phyloP scores from a whole-genome alignment of 2,797 vertebrate species.

The Craterocephalus amniculus region DNA sequence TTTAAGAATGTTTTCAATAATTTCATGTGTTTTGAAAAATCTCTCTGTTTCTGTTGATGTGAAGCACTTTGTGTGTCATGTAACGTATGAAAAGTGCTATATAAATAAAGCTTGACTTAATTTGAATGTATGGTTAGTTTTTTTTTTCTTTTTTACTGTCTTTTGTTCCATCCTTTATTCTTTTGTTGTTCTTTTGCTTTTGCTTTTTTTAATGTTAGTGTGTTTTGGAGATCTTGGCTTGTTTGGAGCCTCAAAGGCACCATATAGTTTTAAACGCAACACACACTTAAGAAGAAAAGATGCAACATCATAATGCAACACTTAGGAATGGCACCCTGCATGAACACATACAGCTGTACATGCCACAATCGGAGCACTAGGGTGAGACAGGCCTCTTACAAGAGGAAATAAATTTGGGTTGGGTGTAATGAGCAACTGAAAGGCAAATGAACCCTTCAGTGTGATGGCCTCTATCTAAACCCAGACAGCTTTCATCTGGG shows the following conservation, averaged over 20 bases:
- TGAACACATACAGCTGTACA: not conserved
- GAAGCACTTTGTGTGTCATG: too few relatives aligned
- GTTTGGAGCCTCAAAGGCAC: not conserved
- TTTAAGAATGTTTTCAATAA: too few relatives aligned
- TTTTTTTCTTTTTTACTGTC: too few relatives aligned
- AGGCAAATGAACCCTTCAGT: slow-evolving; percentile 77
- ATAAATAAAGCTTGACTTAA: too few relatives aligned
- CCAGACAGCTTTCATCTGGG: slow-evolving; percentile 71
- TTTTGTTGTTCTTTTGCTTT: too few relatives aligned
- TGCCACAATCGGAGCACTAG: not conserved
- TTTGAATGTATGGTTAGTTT: too few relatives aligned
- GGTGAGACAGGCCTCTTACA: slow-evolving; percentile 32
- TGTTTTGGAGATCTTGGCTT: not conserved
- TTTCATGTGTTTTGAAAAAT: too few relatives aligned
- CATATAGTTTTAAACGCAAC: not conserved
- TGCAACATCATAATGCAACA: not conserved
- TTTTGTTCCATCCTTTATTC: not conserved
- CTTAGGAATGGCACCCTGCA: slow-evolving; percentile 1
- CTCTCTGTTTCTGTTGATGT: too few relatives aligned
- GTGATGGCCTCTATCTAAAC: slow-evolving; percentile 71
- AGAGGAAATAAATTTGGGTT: slow-evolving; percentile 71
- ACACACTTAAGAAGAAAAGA: too few relatives aligned
- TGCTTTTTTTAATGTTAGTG: not conserved
- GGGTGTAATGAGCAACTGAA: slow-evolving; percentile 77
- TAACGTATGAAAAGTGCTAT: too few relatives aligned